Evolutionary conservation across 2,113 vertebrate genomes (phyloP), one percentile per base, ranked within the genome.

Genomic region (Callopanchax toddi): DNA sequence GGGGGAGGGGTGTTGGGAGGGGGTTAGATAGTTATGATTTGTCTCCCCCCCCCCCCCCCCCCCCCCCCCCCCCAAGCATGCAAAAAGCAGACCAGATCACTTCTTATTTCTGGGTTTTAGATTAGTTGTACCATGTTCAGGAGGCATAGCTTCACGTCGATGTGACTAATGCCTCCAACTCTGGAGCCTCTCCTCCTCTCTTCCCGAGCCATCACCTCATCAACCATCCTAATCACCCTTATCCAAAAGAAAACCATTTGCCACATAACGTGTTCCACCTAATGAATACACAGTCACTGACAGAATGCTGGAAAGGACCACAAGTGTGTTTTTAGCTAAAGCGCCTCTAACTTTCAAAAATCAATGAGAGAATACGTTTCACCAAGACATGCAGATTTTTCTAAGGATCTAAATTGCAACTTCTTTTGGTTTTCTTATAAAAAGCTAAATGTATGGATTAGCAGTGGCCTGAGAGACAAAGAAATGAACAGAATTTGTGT

Each of bases 191-290:
- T 57, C 46, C 52, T 18, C 59, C 58, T 32, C 46, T 74, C 74
- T 79, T 37, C 72, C 57, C 43, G 40, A 58, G 60, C 74, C 75
- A 54, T 85, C 81, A 75, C 76, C 76, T 75, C 81, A 84, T 84
- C 85, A 86, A 84, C 83, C 67, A 81, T 76, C 72, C 70, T 86
- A 84, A 86, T 87, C 83, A 77, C 77, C 78, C 74, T 55, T 68
- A 80, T 76, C 76, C 73, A 77, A 85, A 79, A 70, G 65, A 84
- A 78, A 85, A 78, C 58, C 43, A 45, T 70, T 79, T 68, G 77
- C 82, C 57, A 65, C 79, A 78, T 77, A 67, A 53, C 59, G 11
- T 26, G 56, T 45, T 66, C 64, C 77, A 54, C 72, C 82, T 77
- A 83, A 83, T 82, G 68, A 72, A 71, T 82, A 71, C 60, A 64